These are phyloP conservation scores for Prunella himalayana DNA, from an alignment of 2,113 vertebrate genomes.

Conservation along the genomic window DNA sequence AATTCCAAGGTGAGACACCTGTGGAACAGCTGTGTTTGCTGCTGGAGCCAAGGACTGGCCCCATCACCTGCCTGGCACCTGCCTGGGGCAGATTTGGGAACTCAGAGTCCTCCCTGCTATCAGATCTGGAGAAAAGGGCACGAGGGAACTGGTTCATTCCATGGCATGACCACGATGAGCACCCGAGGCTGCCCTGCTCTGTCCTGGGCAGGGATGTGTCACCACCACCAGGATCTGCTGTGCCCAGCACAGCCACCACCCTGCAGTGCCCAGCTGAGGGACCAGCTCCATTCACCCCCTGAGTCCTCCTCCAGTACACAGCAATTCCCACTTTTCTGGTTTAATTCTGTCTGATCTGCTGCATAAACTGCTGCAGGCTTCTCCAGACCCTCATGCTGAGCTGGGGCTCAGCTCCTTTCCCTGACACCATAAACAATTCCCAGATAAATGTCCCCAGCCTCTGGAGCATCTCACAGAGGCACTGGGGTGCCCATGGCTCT, in stretches of 20 bases:
- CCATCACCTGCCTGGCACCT: neutral
- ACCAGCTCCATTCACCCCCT: neutral
- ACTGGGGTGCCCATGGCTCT: neutral
- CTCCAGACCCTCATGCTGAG: neutral
- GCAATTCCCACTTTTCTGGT: neutral
- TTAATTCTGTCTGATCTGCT: neutral
- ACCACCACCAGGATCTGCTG: neutral
- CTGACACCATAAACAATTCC: neutral
- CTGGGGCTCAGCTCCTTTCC: neutral
- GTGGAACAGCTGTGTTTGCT: neutral
- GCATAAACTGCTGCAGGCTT: accelerated
- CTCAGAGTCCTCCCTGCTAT: neutral
- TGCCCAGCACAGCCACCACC: neutral
- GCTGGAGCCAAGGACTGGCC: neutral
- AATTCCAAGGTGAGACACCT: neutral
- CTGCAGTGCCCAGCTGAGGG: neutral
- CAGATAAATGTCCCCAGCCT: accelerated
- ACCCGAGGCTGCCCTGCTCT: accelerated
- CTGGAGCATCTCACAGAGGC: accelerated
- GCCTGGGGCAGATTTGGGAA: neutral
- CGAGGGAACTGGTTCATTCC: accelerated
- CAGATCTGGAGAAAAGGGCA: accelerated
- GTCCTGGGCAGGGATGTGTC: neutral
- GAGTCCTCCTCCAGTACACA: accelerated
- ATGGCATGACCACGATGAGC: accelerated